Percentiles rank a stretch among this genome's conserved stretches.
Conservation (phyloP, 1,140 invertebrate genomes). For the Thaumatotibia leucotreta region DNA sequence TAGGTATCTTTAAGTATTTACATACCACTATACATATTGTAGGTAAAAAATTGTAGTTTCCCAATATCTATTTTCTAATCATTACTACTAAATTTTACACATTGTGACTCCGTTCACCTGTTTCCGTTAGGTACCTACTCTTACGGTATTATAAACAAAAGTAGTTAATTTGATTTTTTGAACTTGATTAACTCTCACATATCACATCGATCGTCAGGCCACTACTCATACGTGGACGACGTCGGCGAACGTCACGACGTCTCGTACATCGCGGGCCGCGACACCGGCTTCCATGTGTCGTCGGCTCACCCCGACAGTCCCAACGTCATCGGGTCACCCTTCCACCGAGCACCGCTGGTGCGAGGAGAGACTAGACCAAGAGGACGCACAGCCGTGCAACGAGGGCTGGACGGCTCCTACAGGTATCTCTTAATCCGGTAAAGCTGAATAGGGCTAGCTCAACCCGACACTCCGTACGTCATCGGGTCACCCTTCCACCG, state of each 20-base stretch:
- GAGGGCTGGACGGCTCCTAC: constrained; percentile 80
- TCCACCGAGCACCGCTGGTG: constrained; percentile 74
- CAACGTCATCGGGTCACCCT: constrained; percentile 74
- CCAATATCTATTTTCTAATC: no score
- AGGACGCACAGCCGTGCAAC: constrained; percentile 79
- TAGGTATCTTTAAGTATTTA: no score
- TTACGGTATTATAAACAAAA: no score
- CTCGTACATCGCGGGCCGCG: constrained; percentile 83
- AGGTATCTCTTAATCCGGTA: constrained; percentile 59
- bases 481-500: constrained; percentile 77
- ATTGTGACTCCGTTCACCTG: no score
- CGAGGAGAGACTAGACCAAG: constrained; percentile 74
- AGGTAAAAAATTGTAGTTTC: no score
- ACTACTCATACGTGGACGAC: constrained; percentile 83
- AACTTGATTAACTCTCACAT: not conserved
- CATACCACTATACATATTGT: no score
- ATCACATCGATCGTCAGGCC: constrained; percentile 51
- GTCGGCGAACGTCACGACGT: constrained; percentile 84
- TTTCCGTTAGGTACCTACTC: no score
- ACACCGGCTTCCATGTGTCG: constrained; percentile 84
- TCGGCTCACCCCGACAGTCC: constrained; percentile 82
- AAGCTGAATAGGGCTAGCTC: no score
- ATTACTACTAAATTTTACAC: no score
- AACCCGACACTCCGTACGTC: constrained; percentile 78
- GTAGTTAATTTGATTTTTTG: no score